A percentile compares a stretch with the other conserved stretches of the same genome.
These are phyloP conservation scores for Gallirallus australis DNA, from an alignment of 2,797 vertebrate species.

Conservation along the genomic window DNA sequence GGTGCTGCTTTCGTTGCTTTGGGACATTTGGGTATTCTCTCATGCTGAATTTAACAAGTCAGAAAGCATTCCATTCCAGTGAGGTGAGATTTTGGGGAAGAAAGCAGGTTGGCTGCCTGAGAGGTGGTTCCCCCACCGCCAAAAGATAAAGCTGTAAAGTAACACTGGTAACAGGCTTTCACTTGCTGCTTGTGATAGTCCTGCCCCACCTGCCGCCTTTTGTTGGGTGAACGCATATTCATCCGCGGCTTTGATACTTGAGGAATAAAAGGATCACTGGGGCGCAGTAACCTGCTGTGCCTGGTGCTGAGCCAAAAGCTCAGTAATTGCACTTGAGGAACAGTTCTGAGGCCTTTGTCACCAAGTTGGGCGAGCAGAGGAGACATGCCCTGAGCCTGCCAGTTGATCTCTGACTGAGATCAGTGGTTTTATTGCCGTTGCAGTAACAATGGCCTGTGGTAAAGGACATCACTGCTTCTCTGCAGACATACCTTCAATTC, in stretches of 20 bases:
- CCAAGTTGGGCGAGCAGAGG: neutral
- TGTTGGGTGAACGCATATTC: neutral
- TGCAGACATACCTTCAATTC: neutral
- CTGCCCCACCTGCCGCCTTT: neutral
- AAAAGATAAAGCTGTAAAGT: neutral
- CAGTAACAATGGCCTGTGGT: neutral
- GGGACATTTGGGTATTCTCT: neutral
- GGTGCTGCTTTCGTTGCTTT: neutral
- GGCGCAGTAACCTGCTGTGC: neutral
- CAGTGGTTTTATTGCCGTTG: neutral
- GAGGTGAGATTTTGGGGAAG: neutral
- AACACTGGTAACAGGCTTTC: neutral
- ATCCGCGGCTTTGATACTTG: neutral
- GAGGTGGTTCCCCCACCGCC: neutral
- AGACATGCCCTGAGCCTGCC: neutral
- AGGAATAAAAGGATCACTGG: neutral
- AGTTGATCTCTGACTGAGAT: neutral
- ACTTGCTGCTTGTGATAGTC: neutral
- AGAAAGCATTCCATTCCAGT: neutral
- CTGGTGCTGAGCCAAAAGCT: neutral
- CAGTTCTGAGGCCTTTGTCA: neutral
- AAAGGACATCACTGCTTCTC: neutral
- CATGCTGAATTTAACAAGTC: neutral
- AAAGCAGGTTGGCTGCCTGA: neutral
- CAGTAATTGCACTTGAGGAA: neutral